A percentile compares a stretch with the other conserved stretches of the same genome.
phyloP scores from a whole-genome alignment of 2,888 invertebrate genomes.

The Aleiodes testaceus region DNA sequence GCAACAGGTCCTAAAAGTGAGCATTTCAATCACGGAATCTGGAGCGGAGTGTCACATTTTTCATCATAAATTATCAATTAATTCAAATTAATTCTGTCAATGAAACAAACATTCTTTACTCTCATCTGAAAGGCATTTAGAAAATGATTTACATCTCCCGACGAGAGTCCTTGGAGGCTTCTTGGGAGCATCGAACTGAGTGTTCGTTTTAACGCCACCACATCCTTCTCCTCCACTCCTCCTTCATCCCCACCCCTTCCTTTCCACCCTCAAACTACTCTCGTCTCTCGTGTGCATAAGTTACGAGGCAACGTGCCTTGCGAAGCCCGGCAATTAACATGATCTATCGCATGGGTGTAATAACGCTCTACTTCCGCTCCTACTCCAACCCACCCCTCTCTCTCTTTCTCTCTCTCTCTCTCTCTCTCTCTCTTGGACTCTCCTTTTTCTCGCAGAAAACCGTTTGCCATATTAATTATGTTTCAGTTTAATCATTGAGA shows the following conservation, averaged over 20 bases:
- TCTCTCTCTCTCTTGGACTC: constrained; percentile 29
- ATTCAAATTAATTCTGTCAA: too few species aligned
- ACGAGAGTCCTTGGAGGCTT: constrained; percentile 11
- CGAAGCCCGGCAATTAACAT: constrained; percentile 67
- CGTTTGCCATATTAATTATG: constrained; percentile 4
- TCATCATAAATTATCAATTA: too few species aligned
- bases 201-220: background rate
- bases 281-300: constrained; percentile 56
- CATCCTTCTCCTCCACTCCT: background rate
- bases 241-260: background rate
- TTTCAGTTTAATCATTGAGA: too few species aligned
- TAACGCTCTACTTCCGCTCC: constrained; percentile 62
- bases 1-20: too few species aligned
- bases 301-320: constrained; percentile 61
- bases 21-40: too few species aligned
- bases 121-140: background rate
- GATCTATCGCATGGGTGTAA: constrained; percentile 69
- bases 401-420: constrained; percentile 19
- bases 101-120: background rate
- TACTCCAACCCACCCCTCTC: background rate
- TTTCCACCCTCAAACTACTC: constrained; percentile 10
- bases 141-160: constrained; percentile 2
- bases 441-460: background rate
- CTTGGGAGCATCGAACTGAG: constrained; percentile 26
- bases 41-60: too few species aligned